These are phyloP conservation scores for Chaitophorus viminalis DNA, from an alignment of 2,888 invertebrate species.

Conservation along the genomic window DNA sequence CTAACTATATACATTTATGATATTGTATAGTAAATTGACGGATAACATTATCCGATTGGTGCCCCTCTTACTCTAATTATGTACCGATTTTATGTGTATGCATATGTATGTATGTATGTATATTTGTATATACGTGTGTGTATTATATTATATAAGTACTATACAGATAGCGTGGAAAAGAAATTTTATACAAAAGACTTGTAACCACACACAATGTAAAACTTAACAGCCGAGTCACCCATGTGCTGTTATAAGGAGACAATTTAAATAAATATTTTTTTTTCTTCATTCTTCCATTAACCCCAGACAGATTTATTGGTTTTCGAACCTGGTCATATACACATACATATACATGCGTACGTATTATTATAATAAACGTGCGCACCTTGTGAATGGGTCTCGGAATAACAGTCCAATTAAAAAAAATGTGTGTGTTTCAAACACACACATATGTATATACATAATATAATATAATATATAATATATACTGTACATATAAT, in stretches of 20 bases:
- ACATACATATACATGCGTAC: constrained; percentile 9
- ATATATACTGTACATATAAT: neutral
- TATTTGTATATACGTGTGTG: too few relatives aligned
- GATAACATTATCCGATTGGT: constrained; percentile 42
- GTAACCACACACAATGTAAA: constrained; percentile 60
- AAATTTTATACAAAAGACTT: constrained; percentile 9
- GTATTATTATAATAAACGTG: constrained; percentile 52
- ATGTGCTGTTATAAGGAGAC: constrained; percentile 38
- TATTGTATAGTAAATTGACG: neutral
- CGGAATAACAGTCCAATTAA: constrained; percentile 58
- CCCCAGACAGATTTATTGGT: constrained; percentile 62
- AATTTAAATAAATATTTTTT: constrained; percentile 59
- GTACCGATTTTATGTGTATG: neutral
- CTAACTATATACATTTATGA: too few relatives aligned
- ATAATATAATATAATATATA: constrained; percentile 5
- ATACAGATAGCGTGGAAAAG: neutral
- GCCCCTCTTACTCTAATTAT: constrained; percentile 38
- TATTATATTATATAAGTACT: too few relatives aligned
- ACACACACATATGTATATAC: neutral
- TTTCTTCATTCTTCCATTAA: constrained; percentile 58
- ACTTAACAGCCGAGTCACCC: constrained; percentile 52
- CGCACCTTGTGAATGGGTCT: constrained; percentile 58
- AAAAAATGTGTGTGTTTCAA: constrained; percentile 43
- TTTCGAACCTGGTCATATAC: constrained; percentile 43
- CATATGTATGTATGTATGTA: neutral